Base-by-base conservation (phyloP, 2,888 invertebrate genomes). In the Philereme transversata region DNA sequence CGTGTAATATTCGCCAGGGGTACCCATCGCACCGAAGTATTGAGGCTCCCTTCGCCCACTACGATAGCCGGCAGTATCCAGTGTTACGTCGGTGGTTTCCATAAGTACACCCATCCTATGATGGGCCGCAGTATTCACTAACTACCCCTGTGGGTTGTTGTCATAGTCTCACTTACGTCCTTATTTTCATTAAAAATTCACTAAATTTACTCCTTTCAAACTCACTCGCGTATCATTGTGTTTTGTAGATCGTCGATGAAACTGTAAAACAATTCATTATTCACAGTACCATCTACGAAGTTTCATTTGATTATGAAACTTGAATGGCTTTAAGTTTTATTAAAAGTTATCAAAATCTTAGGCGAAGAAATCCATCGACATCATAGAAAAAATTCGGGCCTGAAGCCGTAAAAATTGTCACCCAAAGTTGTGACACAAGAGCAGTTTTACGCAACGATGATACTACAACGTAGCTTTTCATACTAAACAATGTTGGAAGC, bases 81-180 rank as follows among this genome's bases (percentile, higher is more conserved):
- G 84, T 81, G 87, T 88, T 76, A 82, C 86, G 81, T 91, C 86
- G 77, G 87, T 80, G 78, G 85, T 76, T 84, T 92, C 91, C 90
- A 90, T 92, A 79, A 87, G 87, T 83, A 88, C 87, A 86, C 91
- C 92, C 93, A 92, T 93, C 86, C 91, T 92, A 89, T 73, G 78
- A 82, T 77, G 81, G 82, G 77, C 70, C 71, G 73, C 71, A 68
- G 72, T 71, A 71, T 74, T 74, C 57, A 72, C 75, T 86, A 86
- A 81, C 76, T 83, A 74, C 71, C 63, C 74, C 66, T 71, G 72
- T 62, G 73, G 72, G 74, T 82, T 70, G 75, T 68, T 84, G 9
- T 43, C 10, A 43, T 43, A n/a, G 63, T 63, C 55, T 73, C 80
- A 82, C 82, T 76, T 74, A 66, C 72, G 79, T 85, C 77, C 77